These are phyloP conservation scores for Plutella xylostella DNA, from an alignment of 2,888 invertebrate species.

Conservation along the genomic window DNA sequence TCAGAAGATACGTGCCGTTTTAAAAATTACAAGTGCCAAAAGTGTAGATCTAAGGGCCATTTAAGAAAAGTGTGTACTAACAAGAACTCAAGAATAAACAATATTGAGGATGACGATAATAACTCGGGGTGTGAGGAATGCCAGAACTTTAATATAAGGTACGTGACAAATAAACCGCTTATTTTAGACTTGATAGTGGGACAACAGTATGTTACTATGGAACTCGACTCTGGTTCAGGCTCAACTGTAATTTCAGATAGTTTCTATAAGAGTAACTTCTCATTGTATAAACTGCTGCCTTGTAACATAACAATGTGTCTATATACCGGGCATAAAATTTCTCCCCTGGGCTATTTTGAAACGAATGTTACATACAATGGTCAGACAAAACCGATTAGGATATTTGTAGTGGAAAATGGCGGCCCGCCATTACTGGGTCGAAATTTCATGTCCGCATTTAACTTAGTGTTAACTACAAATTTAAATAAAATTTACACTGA, in stretches of 20 bases:
- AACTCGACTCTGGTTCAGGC: background rate
- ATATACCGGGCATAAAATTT: conserved; percentile 21
- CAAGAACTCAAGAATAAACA: background rate
- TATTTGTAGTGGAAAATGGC: conserved; percentile 19
- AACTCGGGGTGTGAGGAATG: conserved; percentile 1
- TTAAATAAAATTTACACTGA: too few species aligned
- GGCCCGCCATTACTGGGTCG: conserved; percentile 16
- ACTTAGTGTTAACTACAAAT: too few species aligned
- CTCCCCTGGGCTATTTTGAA: conserved; percentile 17
- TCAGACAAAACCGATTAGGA: conserved; percentile 9
- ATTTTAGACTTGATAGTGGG: too few species aligned
- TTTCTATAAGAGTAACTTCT: background rate
- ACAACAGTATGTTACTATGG: background rate
- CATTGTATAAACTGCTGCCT: background rate
- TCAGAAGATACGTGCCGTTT: background rate
- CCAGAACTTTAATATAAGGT: conserved; percentile 2
- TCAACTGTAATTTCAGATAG: background rate
- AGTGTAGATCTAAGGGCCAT: background rate
- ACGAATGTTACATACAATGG: conserved; percentile 9
- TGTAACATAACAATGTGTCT: conserved; percentile 18
- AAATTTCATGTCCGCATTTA: conserved; percentile 17
- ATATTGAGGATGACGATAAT: background rate
- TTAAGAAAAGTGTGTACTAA: background rate
- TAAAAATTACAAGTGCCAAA: background rate
- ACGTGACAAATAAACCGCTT: too few species aligned